Conservation (phyloP, 2,113 vertebrate species). For the Dipodomys stephensi region DNA sequence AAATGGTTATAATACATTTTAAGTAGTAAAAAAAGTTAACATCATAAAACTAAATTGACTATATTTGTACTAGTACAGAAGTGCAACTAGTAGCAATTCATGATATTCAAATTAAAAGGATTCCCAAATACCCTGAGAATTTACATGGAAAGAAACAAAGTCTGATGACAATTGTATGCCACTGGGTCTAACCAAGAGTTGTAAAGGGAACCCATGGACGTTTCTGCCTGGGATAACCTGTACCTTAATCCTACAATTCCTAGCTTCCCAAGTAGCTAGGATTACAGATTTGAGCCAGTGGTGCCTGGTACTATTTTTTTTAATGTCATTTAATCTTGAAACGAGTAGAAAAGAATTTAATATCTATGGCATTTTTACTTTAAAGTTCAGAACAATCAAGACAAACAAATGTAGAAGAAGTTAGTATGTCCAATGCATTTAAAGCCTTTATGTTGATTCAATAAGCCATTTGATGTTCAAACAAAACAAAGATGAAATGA, state of each 20-base stretch:
- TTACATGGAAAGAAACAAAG: background rate
- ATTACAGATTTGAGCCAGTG: too few relatives aligned
- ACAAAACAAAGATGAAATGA: slow-evolving; percentile 41
- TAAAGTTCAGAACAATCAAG: slow-evolving; percentile 11
- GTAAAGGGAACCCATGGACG: background rate
- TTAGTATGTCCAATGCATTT: background rate
- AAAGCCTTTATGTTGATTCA: background rate
- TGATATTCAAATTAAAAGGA: slow-evolving; percentile 16
- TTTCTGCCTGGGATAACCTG: too few relatives aligned
- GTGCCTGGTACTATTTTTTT: too few relatives aligned
- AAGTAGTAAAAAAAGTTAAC: background rate
- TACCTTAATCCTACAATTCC: too few relatives aligned
- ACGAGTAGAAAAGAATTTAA: background rate
- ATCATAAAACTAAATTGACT: background rate
- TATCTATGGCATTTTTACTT: background rate
- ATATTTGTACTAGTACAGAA: background rate
- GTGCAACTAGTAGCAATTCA: background rate
- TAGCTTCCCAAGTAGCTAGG: too few relatives aligned
- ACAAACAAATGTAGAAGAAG: background rate
- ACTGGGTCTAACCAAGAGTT: background rate
- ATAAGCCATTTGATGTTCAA: slow-evolving; percentile 19
- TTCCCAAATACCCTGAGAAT: background rate
- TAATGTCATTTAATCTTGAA: background rate
- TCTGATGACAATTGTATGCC: background rate
- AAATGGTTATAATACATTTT: background rate